These are phyloP conservation scores for Taxidea taxus DNA, from an alignment of 2,113 vertebrate species.

Conservation along the genomic window DNA sequence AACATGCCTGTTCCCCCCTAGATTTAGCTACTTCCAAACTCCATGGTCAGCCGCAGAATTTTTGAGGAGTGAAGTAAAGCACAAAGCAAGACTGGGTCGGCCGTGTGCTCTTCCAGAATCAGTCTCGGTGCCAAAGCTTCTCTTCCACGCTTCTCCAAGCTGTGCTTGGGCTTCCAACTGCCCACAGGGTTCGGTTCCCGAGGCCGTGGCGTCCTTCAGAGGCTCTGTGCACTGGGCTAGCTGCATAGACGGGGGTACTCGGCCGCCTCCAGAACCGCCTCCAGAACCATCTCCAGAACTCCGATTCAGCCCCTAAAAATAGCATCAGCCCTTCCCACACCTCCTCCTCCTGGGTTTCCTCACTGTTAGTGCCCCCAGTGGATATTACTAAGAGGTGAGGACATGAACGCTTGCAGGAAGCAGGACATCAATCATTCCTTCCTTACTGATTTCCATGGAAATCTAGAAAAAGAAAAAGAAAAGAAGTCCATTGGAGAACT, in stretches of 20 bases:
- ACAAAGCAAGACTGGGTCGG: constrained; percentile 30
- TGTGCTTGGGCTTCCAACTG: not conserved
- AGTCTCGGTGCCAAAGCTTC: not conserved
- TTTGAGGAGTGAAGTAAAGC: constrained; percentile 53
- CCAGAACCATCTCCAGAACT: constrained; percentile 25
- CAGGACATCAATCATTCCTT: not conserved
- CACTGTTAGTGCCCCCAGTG: not conserved
- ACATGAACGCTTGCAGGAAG: not conserved
- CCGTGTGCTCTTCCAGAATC: not conserved
- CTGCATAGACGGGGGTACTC: not conserved
- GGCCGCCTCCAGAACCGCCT: not conserved
- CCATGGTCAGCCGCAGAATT: constrained; percentile 29
- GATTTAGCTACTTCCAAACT: constrained; percentile 33
- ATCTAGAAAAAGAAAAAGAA: constrained; percentile 14
- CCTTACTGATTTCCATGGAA: constrained; percentile 1
- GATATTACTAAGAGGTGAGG: constrained; percentile 30
- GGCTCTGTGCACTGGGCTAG: not conserved
- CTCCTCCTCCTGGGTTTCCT: constrained; percentile 4
- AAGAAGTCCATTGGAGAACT: not conserved
- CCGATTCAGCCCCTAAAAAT: constrained; percentile 6
- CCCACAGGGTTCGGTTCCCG: not conserved
- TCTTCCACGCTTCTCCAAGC: not conserved
- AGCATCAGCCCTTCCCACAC: not conserved
- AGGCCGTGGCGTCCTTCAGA: not conserved
- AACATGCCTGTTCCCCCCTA: not conserved